phyloP scores from a whole-genome alignment of 2,888 invertebrate species.

The Pilophorus perplexus region DNA sequence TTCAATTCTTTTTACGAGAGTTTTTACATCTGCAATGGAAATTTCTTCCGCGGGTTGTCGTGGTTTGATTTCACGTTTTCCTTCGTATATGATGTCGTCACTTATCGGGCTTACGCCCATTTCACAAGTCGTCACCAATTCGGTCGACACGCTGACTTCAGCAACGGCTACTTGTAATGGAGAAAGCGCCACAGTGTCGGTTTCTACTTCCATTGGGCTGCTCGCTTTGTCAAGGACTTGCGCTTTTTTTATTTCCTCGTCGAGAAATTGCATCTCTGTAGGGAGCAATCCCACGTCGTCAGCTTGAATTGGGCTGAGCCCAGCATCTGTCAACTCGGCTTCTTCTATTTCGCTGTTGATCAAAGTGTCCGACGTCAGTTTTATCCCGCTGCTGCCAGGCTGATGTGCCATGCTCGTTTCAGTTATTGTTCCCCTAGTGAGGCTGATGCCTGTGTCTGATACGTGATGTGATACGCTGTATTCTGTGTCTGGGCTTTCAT shows the following conservation, averaged over 20 bases:
- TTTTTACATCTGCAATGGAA: conserved; percentile 57
- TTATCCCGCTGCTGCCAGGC: conserved; percentile 50
- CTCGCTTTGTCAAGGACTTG: conserved; percentile 53
- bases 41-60: conserved; percentile 11
- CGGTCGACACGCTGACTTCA: conserved; percentile 57
- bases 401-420: conserved; percentile 53
- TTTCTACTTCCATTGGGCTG: conserved; percentile 56
- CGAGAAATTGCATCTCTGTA: conserved; percentile 52
- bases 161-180: conserved; percentile 55
- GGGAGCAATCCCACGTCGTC: conserved; percentile 54
- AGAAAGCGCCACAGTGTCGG: conserved; percentile 54
- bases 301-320: conserved; percentile 58
- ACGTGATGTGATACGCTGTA: conserved; percentile 57
- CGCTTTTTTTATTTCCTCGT: conserved; percentile 50
- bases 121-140: conserved; percentile 56
- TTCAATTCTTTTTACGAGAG: conserved; percentile 58
- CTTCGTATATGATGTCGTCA: conserved; percentile 53
- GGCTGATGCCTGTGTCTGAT: conserved; percentile 59
- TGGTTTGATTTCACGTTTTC: background rate
- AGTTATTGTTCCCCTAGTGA: conserved; percentile 56
- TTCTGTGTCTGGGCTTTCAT: conserved; percentile 55
- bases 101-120: conserved; percentile 57
- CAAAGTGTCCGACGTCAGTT: conserved; percentile 55
- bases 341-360: conserved; percentile 55
- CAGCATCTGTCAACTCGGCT: conserved; percentile 58